A percentile compares a stretch with the other conserved stretches of the same genome.
Conservation (phyloP, 2,888 invertebrate genomes). For the Rotaria magnacalcarata region DNA sequence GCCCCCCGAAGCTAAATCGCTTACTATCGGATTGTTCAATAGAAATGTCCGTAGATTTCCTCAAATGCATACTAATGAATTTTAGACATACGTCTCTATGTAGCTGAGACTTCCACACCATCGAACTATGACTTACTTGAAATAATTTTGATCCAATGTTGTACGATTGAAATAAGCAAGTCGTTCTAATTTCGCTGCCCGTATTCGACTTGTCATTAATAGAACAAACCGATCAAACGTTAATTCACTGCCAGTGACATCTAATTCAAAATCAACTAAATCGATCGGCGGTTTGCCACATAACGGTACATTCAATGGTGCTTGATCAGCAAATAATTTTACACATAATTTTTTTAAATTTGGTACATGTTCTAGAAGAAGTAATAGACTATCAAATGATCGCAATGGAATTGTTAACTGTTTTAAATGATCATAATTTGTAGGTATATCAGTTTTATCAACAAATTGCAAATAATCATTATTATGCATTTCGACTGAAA, state of each 20-base stretch:
- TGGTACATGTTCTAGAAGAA: neutral
- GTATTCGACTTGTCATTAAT: slow-evolving; percentile 22
- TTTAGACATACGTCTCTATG: no score
- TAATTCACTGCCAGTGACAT: neutral
- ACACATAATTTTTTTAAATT: neutral
- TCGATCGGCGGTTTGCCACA: neutral
- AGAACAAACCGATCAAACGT: neutral
- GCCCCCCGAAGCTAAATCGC: no score
- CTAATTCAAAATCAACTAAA: slow-evolving; percentile 17
- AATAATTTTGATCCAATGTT: neutral
- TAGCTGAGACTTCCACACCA: no score
- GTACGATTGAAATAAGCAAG: slow-evolving; percentile 9
- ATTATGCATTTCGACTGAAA: neutral
- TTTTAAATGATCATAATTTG: slow-evolving; percentile 1
- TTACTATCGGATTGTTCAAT: no score
- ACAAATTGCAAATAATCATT: slow-evolving; percentile 4
- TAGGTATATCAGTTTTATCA: neutral
- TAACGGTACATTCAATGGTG: neutral
- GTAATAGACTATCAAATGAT: slow-evolving; percentile 6
- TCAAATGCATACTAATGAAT: no score
- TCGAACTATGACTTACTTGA: neutral
- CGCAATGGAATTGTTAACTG: neutral
- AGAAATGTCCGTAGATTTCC: no score
- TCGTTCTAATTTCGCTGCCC: neutral
- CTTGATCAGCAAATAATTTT: slow-evolving; percentile 12